phyloP scores from a whole-genome alignment of 2,797 vertebrate genomes.

The Epinephelus malabaricus region DNA sequence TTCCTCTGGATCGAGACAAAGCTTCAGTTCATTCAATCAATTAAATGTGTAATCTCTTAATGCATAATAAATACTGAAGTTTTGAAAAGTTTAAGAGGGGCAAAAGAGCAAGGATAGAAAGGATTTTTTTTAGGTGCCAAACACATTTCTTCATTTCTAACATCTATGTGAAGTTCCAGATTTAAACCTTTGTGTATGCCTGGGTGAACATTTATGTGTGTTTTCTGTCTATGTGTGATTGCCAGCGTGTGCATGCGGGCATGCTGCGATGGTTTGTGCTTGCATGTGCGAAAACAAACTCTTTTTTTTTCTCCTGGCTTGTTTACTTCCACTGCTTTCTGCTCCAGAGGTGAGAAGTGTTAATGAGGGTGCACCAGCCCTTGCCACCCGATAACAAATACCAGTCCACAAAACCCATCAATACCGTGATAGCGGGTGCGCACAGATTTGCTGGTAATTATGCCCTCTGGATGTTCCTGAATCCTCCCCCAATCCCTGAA shows the following conservation, averaged over 20 bases:
- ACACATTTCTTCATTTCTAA: background rate
- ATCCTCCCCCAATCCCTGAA: constrained; percentile 21
- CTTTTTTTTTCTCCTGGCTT: constrained; percentile 52
- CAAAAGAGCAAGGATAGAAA: no score
- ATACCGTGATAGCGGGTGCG: constrained; percentile 49
- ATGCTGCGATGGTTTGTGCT: background rate
- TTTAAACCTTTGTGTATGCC: background rate
- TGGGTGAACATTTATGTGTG: background rate
- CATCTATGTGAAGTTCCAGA: background rate
- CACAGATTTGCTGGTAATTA: constrained; percentile 76
- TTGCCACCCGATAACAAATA: constrained; percentile 68
- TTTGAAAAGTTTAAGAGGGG: background rate
- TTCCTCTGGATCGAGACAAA: background rate
- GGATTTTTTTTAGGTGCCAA: background rate
- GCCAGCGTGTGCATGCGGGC: background rate
- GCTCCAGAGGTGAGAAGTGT: constrained; percentile 77
- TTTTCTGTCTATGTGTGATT: background rate
- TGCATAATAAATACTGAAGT: background rate
- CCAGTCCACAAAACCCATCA: constrained; percentile 69
- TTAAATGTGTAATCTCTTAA: background rate
- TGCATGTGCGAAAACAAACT: constrained; percentile 31
- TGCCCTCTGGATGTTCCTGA: constrained; percentile 69
- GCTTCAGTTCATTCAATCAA: background rate
- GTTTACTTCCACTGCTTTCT: constrained; percentile 65
- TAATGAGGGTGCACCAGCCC: constrained; percentile 73